Evolutionary conservation across 2,888 invertebrate species (phyloP).

Genomic region (Lacanobia oleracea): DNA sequence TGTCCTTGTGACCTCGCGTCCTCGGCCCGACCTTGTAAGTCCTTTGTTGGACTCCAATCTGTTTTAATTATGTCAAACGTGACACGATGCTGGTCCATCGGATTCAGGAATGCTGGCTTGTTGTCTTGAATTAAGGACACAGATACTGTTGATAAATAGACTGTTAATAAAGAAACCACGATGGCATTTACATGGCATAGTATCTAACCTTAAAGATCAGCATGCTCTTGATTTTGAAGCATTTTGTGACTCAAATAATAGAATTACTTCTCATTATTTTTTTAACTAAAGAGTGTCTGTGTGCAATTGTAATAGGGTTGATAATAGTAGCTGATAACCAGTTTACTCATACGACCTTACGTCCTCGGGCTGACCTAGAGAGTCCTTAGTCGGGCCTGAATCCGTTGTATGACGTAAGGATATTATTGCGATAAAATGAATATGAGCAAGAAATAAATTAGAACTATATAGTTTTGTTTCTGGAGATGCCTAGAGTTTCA

Average conservation of each 20-base stretch:
- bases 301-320: neutral
- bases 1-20: conserved; percentile 25
- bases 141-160: neutral
- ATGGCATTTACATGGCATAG: no score
- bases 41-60: conserved; percentile 24
- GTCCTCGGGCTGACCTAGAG: conserved; percentile 37
- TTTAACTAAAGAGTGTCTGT: neutral
- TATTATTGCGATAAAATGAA: neutral
- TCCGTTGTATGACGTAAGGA: conserved; percentile 11
- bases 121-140: conserved; percentile 1
- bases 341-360: conserved; percentile 23
- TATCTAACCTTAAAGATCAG: no score
- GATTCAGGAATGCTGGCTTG: conserved; percentile 17
- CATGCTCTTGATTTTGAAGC: no score
- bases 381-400: conserved; percentile 33
- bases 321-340: conserved; percentile 26
- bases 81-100: conserved; percentile 1
- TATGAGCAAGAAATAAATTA: neutral
- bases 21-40: conserved; percentile 32
- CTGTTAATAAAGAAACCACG: no score
- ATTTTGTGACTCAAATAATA: no score
- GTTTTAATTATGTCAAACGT: conserved; percentile 48
- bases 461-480: neutral
- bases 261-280: no score
- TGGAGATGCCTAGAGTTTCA: neutral